phyloP scores from a whole-genome alignment of 2,888 invertebrate genomes.

The Clanis bilineata region DNA sequence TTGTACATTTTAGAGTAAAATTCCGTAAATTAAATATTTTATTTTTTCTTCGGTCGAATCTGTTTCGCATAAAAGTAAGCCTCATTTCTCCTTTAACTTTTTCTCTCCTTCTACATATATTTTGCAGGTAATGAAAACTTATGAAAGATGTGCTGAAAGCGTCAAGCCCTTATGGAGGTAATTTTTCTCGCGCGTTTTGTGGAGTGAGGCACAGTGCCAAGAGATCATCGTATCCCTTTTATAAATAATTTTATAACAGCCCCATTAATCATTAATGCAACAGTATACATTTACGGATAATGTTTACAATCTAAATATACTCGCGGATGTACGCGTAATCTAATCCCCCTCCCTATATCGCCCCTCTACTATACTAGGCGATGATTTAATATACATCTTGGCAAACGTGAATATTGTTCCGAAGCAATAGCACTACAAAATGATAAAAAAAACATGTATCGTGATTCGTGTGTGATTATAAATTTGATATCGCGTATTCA shows the following conservation, averaged over 20 bases:
- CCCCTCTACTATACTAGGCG: neutral
- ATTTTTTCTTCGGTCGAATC: neutral
- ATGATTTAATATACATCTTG: slow-evolving; percentile 15
- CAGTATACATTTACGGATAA: neutral
- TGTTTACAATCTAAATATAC: slow-evolving; percentile 9
- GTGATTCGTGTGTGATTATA: too few relatives aligned
- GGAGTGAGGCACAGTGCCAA: neutral
- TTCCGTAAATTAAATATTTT: neutral
- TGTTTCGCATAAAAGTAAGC: too few relatives aligned
- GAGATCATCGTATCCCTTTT: neutral
- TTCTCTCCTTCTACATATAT: neutral
- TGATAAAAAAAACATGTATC: too few relatives aligned
- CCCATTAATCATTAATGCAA: neutral
- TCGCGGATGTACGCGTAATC: slow-evolving; percentile 1
- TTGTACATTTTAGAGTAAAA: too few relatives aligned
- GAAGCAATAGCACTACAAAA: neutral
- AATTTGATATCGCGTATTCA: neutral
- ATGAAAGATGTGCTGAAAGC: too few relatives aligned
- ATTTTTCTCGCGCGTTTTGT: neutral
- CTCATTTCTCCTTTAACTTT: too few relatives aligned
- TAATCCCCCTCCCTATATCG: neutral
- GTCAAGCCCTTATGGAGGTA: slow-evolving; percentile 5
- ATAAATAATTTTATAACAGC: slow-evolving; percentile 13
- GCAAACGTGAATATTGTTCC: slow-evolving; percentile 9
- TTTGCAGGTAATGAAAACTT: neutral